Base-by-base conservation (phyloP, 1,140 invertebrate species). In the Drosophila lini region DNA sequence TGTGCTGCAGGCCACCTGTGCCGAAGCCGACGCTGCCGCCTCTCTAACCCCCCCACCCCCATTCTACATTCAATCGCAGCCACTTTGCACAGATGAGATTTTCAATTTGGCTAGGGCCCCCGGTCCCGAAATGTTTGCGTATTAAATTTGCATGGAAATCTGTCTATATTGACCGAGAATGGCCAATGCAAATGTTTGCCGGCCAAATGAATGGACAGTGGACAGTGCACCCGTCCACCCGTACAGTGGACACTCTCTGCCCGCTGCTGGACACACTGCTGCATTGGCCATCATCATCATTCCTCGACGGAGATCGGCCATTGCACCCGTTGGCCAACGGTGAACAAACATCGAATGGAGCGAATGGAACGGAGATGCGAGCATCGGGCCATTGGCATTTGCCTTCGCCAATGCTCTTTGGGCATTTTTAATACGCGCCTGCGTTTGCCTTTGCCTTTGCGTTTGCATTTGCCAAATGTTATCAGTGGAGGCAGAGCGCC, bases 131-230 rank as follows among this genome's bases (percentile, higher is more conserved):
- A 84, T 91, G 90, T 91, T 91, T 91, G 85, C 90, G 89, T 91
- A 91, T 91, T 91, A 91, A 91, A 91, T 91, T 91, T 91, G 90
- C 89, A 91, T 91, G 85, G 90, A 91, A 91, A 91, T 91, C 90
- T 91, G 90, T 91, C 90, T 91, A 86, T 91, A 91, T 91, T 91
- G 90, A 91, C 89, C 90, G 81, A 91, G 82, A 90, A 90, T 83
- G 85, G 84, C 84, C 84, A 89, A 89, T 81, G 85, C 84, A 89
- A 89, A 89, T 89, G 84, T 89, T 89, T 89, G 84, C 81, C 60
- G 83, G 69, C 81, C 85, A 90, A 89, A 89, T 85, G 85, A 89
- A 90, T 90, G 82, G 80, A 48, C 81, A 79, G 70, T 60, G 52
- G 55, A 28, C 61, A 55, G 41, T 22, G 31, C 32, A 53, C 34